Evolutionary conservation across 2,888 invertebrate species (phyloP).

Genomic region (Cyaniris semiargus): DNA sequence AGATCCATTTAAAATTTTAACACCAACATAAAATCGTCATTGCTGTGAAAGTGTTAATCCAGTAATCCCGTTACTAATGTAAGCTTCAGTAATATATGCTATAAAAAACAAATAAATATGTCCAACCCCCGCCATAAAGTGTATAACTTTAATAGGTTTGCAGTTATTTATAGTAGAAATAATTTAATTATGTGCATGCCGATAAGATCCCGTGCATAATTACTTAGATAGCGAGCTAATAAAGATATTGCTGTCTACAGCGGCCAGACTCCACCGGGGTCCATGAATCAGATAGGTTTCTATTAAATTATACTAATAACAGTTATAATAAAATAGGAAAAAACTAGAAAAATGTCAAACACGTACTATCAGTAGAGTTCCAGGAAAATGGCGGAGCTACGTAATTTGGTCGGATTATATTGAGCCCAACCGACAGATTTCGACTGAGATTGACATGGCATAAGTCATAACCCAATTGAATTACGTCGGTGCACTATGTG

Average conservation of each 20-base stretch:
- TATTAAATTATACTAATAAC: not conserved
- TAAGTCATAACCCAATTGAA: not conserved
- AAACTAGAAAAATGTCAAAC: no score
- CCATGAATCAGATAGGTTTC: not conserved
- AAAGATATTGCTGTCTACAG: not conserved
- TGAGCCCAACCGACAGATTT: not conserved
- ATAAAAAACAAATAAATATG: slow-evolving; percentile 28
- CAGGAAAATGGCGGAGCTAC: no score
- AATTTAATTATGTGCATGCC: slow-evolving; percentile 29
- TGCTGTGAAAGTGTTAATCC: slow-evolving; percentile 21
- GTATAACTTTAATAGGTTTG: slow-evolving; percentile 19
- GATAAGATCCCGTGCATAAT: slow-evolving; percentile 17
- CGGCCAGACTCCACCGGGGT: not conserved
- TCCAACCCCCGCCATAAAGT: slow-evolving; percentile 5
- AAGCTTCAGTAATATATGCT: not conserved
- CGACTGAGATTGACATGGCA: not conserved
- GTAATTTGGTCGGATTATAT: no score
- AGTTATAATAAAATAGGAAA: not conserved
- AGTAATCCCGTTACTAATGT: slow-evolving; percentile 14
- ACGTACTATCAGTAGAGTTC: no score
- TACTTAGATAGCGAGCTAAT: slow-evolving; percentile 10
- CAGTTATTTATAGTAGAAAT: slow-evolving; percentile 23
- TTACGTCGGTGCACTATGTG: no score
- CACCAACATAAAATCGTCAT: not conserved
- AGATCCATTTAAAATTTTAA: slow-evolving; percentile 3